Percentiles rank a stretch among this genome's conserved stretches.
phyloP scores from a whole-genome alignment of 1,140 invertebrate genomes.

The Hormaphis cornu region DNA sequence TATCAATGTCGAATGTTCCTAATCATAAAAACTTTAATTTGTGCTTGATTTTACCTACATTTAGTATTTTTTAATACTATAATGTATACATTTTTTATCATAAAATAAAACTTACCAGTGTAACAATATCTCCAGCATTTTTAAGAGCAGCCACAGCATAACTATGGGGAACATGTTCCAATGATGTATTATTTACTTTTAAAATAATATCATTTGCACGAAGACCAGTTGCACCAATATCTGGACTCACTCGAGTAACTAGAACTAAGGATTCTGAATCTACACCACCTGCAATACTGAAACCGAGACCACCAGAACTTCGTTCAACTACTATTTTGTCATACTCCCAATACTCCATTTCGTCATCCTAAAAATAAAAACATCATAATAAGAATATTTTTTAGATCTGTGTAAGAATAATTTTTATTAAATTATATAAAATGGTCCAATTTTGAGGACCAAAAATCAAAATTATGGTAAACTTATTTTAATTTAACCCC shows the following conservation, averaged over 20 bases:
- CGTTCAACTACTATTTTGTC: constrained; percentile 79
- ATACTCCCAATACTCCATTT: constrained; percentile 55
- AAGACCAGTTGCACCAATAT: constrained; percentile 84
- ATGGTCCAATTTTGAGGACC: no score
- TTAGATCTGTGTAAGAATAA: no score
- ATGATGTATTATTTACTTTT: constrained; percentile 79
- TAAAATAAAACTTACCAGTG: constrained; percentile 49
- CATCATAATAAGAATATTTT: not conserved
- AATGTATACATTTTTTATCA: no score
- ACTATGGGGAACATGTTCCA: constrained; percentile 85
- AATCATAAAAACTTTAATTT: no score
- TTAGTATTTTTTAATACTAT: no score
- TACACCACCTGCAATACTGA: constrained; percentile 94
- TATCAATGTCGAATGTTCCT: no score
- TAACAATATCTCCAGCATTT: constrained; percentile 85
- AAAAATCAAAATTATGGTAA: no score
- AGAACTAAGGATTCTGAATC: constrained; percentile 72
- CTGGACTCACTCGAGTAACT: constrained; percentile 96
- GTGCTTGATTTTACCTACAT: no score
- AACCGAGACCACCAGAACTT: constrained; percentile 79
- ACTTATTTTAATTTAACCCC: no score
- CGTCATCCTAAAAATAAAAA: constrained; percentile 14
- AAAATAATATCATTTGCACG: constrained; percentile 84
- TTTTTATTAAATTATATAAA: no score
- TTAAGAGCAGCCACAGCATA: constrained; percentile 92